Conservation (phyloP, 2,797 vertebrate species). For the Kryptopterus vitreolus region DNA sequence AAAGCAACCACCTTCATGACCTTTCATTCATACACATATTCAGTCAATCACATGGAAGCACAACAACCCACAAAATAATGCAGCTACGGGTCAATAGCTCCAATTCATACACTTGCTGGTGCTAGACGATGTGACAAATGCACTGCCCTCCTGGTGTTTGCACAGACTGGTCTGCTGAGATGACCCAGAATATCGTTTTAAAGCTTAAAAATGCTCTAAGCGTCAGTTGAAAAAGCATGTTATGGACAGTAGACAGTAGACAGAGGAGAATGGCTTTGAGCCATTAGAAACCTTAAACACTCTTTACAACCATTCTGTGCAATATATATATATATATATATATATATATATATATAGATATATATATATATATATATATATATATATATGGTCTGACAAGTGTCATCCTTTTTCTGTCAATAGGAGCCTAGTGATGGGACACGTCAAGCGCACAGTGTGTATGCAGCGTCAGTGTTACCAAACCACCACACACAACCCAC, state of each 20-base stretch:
- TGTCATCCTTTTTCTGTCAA: constrained; percentile 27
- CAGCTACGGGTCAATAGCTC: background rate
- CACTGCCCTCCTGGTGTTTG: background rate
- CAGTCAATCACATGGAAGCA: background rate
- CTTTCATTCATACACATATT: background rate
- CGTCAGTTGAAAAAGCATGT: background rate
- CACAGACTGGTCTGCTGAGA: background rate
- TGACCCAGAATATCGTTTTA: background rate
- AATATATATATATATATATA: no score
- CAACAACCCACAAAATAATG: background rate
- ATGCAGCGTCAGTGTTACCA: constrained; percentile 84
- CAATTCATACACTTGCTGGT: background rate
- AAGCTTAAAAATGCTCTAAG: background rate
- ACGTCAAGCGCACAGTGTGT: constrained; percentile 83
- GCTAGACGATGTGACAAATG: background rate
- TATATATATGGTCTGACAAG: background rate
- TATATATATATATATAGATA: no score
- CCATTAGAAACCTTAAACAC: background rate
- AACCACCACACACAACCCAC: constrained; percentile 82
- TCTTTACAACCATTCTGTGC: background rate
- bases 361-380: background rate
- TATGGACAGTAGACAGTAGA: background rate
- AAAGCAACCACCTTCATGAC: background rate
- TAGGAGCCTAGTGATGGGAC: constrained; percentile 85
- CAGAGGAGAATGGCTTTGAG: background rate